phyloP scores from a whole-genome alignment of 1,140 invertebrate genomes.

The Wiebesia pumilae region DNA sequence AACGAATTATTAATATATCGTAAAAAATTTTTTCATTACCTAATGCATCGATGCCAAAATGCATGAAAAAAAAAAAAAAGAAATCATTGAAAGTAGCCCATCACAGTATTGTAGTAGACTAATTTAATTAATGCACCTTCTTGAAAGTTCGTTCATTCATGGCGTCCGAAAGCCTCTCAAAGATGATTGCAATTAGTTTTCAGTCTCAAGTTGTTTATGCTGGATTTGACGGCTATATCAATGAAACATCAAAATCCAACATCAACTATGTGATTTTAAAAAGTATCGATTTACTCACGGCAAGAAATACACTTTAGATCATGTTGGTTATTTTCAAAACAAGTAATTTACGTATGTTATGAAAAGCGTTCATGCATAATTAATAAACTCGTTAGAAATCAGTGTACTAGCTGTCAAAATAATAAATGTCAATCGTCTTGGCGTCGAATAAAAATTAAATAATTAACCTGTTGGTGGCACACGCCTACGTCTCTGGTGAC shows the following conservation, averaged over 20 bases:
- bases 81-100: no score
- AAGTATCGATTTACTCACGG: background rate
- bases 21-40: background rate
- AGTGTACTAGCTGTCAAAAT: background rate
- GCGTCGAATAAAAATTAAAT: background rate
- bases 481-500: constrained; percentile 64
- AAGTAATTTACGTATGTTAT: no score
- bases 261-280: background rate
- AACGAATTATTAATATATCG: no score
- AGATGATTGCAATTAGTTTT: background rate
- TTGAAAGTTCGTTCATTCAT: background rate
- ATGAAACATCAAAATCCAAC: background rate
- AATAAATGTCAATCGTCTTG: no score
- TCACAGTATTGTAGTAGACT: background rate
- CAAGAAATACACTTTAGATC: no score
- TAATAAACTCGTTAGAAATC: background rate
- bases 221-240: background rate
- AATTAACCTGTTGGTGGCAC: constrained; percentile 46
- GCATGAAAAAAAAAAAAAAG: no score
- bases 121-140: background rate
- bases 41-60: background rate
- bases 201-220: background rate
- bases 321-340: no score
- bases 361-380: background rate
- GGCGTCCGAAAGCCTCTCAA: background rate